Conservation (phyloP, 2,888 invertebrate genomes). For the Drosophila mimica region DNA sequence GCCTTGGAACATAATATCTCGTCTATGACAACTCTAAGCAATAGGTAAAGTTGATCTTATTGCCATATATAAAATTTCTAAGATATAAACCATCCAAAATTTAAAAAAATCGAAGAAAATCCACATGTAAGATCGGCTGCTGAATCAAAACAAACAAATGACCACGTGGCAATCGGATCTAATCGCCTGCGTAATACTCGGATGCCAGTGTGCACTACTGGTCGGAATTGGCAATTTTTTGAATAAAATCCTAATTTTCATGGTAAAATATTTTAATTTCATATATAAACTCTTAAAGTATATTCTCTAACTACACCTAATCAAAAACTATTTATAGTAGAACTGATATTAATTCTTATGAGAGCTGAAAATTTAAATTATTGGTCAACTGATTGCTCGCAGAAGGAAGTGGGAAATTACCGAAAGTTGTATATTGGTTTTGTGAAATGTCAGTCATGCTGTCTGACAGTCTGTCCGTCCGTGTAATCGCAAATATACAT, state of each 20-base stretch:
- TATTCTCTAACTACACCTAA: neutral
- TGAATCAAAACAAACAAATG: constrained; percentile 1
- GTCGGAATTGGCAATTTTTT: constrained; percentile 10
- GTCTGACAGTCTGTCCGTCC: neutral
- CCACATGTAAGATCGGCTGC: neutral
- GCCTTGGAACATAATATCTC: constrained; percentile 3
- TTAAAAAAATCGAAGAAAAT: neutral
- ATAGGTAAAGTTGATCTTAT: constrained; percentile 8
- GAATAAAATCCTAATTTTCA: constrained; percentile 5
- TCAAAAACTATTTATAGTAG: neutral
- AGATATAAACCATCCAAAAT: neutral
- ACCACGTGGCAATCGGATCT: neutral
- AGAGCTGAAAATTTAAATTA: neutral
- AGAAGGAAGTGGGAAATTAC: neutral
- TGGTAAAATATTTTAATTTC: constrained; percentile 43
- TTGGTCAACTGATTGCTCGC: neutral
- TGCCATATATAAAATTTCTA: neutral
- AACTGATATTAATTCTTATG: neutral
- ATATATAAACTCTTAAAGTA: constrained; percentile 18
- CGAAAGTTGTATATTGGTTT: neutral
- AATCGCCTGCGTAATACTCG: neutral
- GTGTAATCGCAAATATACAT: neutral
- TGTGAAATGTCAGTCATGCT: neutral
- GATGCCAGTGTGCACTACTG: neutral
- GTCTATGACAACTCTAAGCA: constrained; percentile 1